A percentile compares a stretch with the other conserved stretches of the same genome.
Evolutionary conservation across 1,140 invertebrate species (phyloP).

Genomic region (Bombus ignitus): DNA sequence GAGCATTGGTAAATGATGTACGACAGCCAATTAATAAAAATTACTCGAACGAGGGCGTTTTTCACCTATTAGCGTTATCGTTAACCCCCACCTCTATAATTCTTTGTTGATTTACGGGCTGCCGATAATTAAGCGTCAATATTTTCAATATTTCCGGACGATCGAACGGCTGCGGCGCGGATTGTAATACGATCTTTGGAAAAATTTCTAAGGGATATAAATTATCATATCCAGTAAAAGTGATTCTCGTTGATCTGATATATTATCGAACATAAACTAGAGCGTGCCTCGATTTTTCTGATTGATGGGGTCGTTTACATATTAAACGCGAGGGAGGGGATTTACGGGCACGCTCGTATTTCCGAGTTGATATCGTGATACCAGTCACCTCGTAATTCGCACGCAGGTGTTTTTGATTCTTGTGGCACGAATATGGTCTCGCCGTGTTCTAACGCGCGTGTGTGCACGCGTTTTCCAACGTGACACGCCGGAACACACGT

Average conservation of each 20-base stretch:
- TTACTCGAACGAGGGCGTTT: neutral
- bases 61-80: neutral
- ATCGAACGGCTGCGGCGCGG: too few species aligned
- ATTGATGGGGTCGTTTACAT: conserved; percentile 54
- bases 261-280: conserved; percentile 21
- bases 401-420: conserved; percentile 60
- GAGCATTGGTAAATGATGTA: neutral
- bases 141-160: neutral
- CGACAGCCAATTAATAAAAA: conserved; percentile 4
- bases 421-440: conserved; percentile 28
- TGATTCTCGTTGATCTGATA: conserved; percentile 33
- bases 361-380: conserved; percentile 52
- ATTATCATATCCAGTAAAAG: conserved; percentile 12
- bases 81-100: neutral
- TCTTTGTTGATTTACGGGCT: conserved; percentile 4
- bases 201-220: conserved; percentile 8
- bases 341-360: conserved; percentile 40
- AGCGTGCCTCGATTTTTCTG: conserved; percentile 36
- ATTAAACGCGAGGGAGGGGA: conserved; percentile 35
- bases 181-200: conserved; percentile 6
- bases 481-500: neutral
- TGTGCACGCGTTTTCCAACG: conserved; percentile 11
- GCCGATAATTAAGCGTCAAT: conserved; percentile 21
- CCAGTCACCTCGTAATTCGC: conserved; percentile 51
- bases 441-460: neutral